A percentile compares a stretch with the other conserved stretches of the same genome.
phyloP scores from a whole-genome alignment of 2,888 invertebrate genomes.

The Pachliopta kotzebuea region DNA sequence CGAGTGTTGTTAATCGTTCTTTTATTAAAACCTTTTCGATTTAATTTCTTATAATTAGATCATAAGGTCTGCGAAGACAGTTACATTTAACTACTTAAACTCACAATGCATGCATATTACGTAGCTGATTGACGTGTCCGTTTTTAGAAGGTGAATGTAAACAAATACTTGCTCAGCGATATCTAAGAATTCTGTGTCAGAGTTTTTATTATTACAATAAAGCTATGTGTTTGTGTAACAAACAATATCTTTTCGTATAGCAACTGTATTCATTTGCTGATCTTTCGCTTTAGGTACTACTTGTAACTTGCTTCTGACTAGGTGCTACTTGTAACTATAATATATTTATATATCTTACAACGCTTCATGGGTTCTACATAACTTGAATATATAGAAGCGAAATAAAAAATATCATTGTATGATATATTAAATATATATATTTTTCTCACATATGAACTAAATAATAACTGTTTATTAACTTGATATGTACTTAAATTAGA shows the following conservation, averaged over 20 bases:
- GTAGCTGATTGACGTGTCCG: background rate
- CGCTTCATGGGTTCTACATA: too few species aligned
- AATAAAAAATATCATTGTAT: too few species aligned
- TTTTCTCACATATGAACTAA: too few species aligned
- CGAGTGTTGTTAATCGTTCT: background rate
- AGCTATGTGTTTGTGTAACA: background rate
- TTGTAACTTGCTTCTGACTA: too few species aligned
- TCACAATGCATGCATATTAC: background rate
- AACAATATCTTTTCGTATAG: background rate
- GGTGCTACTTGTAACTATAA: too few species aligned
- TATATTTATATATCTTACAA: background rate
- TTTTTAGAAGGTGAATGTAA: background rate
- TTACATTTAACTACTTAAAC: too few species aligned
- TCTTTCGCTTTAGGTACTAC: background rate
- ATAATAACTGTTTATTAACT: too few species aligned
- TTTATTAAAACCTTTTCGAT: background rate
- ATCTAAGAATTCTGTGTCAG: slow-evolving; percentile 22
- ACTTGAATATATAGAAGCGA: too few species aligned
- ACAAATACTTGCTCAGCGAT: slow-evolving; percentile 29
- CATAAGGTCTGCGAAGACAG: background rate
- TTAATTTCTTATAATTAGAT: background rate
- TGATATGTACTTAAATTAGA: too few species aligned
- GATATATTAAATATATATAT: too few species aligned
- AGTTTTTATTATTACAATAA: background rate
- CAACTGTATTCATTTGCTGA: background rate